phyloP scores from a whole-genome alignment of 2,888 invertebrate species.

The Sphaeridia pumilis region DNA sequence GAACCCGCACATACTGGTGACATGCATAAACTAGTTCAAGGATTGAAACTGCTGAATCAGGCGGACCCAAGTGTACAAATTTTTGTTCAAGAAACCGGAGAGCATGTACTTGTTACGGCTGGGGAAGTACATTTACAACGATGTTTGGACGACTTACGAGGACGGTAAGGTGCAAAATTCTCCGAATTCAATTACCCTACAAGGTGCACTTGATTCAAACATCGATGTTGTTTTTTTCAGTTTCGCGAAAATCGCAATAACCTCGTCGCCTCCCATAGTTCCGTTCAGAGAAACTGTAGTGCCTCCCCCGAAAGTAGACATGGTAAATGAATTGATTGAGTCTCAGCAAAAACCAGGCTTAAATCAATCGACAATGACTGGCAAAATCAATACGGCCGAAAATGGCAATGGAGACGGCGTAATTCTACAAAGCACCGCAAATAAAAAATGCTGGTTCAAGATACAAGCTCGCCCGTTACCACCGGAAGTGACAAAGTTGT shows the following conservation, averaged over 20 bases:
- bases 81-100: conserved; percentile 82
- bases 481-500: conserved; percentile 51
- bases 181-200: not conserved
- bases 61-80: conserved; percentile 89
- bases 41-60: conserved; percentile 77
- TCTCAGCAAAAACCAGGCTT: conserved; percentile 40
- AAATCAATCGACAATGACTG: not conserved
- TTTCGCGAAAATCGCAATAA: conserved; percentile 75
- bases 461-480: conserved; percentile 70
- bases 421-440: conserved; percentile 53
- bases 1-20: conserved; percentile 74
- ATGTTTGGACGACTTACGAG: conserved; percentile 81
- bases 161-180: conserved; percentile 39
- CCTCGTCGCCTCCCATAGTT: conserved; percentile 89
- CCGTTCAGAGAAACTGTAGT: conserved; percentile 90
- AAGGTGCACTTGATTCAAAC: not conserved
- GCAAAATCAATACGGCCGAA: conserved; percentile 8
- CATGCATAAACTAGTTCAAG: conserved; percentile 48
- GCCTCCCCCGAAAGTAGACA: conserved; percentile 62
- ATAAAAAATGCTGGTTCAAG: conserved; percentile 57
- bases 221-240: conserved; percentile 40
- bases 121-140: conserved; percentile 95
- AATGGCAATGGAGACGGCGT: conserved; percentile 34
- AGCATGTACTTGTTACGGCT: conserved; percentile 85
- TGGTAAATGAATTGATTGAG: conserved; percentile 73